Base-by-base conservation (phyloP, 1,140 invertebrate species). In the Centruroides vittatus region DNA sequence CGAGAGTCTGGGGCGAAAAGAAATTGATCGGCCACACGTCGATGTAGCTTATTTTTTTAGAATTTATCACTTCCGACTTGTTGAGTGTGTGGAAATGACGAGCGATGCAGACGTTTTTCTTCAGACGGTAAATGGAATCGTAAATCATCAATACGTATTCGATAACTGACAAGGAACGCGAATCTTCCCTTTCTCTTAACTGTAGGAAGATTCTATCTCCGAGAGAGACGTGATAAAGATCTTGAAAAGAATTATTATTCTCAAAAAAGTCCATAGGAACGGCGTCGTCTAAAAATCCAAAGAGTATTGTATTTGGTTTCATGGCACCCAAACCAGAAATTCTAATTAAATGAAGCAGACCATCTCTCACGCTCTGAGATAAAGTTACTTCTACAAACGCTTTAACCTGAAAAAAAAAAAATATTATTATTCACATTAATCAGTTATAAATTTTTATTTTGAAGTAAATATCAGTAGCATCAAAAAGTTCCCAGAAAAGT, bases 21-120 rank as follows among this genome's bases (percentile, higher is more conserved):
- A 92, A 84, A 71, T 96, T 92, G 0, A 93, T 84, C 9, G 95
- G 90, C 95, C 95, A 99, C 11, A 98, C 92, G 75, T 99, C 96
- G 61, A 99, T 94, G 73, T 86, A 94, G 13, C 63, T 61, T 11
- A 59, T 65, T 82, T 82, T 63, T 69, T 70, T 58, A 63, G 65
- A 34, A 84, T 50, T 62, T 67, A 59, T 63, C n/a, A 70, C 60
- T 5, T 55, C 51, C 13, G 63, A 62, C 57, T 78, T 80, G 63
- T 96, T 85, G 47, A 98, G 75, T 10, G 77, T 75, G 59, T 90
- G 82, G 70, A 98, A 98, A 74, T 98, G 87, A 54, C 95, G 76
- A 70, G 92, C 96, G 1, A 98, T 70, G 70, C 91, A 93, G 0
- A 98, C 76, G 77, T 98, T 99, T 73, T 99, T 99, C 67, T 89